Conservation (phyloP, 2,113 vertebrate genomes). For the Hypocryptadius cinnamomeus region DNA sequence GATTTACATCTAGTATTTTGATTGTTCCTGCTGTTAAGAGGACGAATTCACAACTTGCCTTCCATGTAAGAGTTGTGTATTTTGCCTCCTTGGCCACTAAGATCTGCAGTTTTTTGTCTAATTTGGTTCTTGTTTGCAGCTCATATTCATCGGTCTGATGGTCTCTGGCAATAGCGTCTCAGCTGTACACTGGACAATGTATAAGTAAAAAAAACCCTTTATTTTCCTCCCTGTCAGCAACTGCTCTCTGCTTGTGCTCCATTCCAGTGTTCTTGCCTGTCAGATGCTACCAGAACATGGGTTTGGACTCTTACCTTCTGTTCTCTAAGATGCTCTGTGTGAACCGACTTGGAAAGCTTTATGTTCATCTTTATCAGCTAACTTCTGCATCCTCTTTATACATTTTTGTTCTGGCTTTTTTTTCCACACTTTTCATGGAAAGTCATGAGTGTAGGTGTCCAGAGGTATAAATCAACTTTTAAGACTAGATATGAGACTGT, state of each 20-base stretch:
- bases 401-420: background rate
- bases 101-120: background rate
- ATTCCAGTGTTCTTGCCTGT: background rate
- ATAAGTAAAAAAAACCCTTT: conserved; percentile 72
- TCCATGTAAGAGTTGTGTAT: background rate
- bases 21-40: background rate
- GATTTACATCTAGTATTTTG: background rate
- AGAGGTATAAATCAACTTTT: background rate
- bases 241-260: background rate
- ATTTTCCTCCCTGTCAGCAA: conserved; percentile 32
- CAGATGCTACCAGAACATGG: background rate
- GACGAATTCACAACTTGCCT: background rate
- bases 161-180: conserved; percentile 75
- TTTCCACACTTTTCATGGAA: background rate
- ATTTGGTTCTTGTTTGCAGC: conserved; percentile 71
- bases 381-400: background rate
- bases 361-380: background rate
- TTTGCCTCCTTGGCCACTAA: background rate
- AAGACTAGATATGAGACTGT: background rate
- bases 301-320: background rate
- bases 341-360: background rate
- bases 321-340: background rate
- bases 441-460: background rate
- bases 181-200: conserved; percentile 74
- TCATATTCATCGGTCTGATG: conserved; percentile 65